phyloP scores from a whole-genome alignment of 2,113 vertebrate species.

The Tauraco erythrolophus region DNA sequence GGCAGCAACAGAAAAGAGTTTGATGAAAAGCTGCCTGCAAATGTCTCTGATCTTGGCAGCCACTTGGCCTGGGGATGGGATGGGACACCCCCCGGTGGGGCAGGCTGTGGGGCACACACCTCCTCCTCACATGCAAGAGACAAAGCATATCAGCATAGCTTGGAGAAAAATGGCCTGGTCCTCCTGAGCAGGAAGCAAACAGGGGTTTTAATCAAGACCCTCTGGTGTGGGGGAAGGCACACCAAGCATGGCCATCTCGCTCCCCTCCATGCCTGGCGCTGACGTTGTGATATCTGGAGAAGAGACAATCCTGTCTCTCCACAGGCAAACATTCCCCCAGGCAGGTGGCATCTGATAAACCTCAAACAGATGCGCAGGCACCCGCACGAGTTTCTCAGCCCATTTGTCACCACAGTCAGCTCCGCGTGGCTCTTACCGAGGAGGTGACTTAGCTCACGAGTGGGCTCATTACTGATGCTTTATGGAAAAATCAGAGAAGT shows the following conservation, averaged over 20 bases:
- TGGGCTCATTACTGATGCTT: neutral
- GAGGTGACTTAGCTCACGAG: neutral
- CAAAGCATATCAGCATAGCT: neutral
- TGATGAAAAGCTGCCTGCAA: neutral
- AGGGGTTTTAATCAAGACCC: neutral
- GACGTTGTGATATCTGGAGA: neutral
- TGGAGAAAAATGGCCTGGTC: neutral
- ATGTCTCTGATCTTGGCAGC: neutral
- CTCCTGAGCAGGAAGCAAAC: neutral
- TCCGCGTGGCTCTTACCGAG: neutral
- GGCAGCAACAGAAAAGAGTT: neutral
- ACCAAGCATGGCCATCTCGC: neutral
- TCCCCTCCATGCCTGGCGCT: accelerated
- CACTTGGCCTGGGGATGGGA: neutral
- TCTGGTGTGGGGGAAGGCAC: neutral
- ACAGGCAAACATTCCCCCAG: neutral
- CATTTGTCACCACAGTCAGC: neutral
- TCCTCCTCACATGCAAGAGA: neutral
- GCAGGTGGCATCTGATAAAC: neutral
- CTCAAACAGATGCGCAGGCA: neutral
- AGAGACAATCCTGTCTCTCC: neutral
- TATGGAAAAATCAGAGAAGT: slow-evolving; percentile 5
- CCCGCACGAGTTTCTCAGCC: neutral
- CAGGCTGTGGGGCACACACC: neutral
- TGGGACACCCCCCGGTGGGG: accelerated